Evolutionary conservation across 2,113 vertebrate genomes (phyloP).

Genomic region (Tragelaphus imberbis): DNA sequence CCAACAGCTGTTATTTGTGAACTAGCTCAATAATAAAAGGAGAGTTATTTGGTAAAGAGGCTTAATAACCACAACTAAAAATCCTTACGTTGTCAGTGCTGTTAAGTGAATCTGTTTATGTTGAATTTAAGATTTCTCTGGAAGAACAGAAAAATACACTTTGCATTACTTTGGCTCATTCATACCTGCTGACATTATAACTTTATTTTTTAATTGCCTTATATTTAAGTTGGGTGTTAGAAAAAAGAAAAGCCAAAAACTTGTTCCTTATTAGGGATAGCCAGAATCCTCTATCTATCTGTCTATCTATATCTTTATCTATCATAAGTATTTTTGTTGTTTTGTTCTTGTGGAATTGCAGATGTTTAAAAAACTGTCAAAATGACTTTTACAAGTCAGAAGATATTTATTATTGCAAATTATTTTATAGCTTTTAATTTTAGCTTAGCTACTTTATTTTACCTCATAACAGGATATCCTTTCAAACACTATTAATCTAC

Average conservation of each 20-base stretch:
- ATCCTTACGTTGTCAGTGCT: constrained; percentile 57
- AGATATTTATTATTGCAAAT: not conserved
- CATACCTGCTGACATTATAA: not conserved
- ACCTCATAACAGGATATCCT: not conserved
- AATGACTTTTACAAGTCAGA: not conserved
- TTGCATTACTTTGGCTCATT: constrained; percentile 41
- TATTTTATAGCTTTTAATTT: not conserved
- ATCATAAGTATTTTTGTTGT: not conserved
- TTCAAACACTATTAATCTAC: not conserved
- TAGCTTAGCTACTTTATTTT: not conserved
- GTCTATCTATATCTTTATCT: not conserved
- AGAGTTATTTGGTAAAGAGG: constrained; percentile 77
- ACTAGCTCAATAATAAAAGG: constrained; percentile 83
- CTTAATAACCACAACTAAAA: constrained; percentile 66
- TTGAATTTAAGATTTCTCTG: constrained; percentile 59
- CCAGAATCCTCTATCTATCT: not conserved
- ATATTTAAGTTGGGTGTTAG: not conserved
- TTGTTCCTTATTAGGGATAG: not conserved
- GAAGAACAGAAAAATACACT: constrained; percentile 35
- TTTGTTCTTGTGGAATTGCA: not conserved
- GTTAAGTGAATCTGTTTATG: constrained; percentile 63
- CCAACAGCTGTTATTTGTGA: constrained; percentile 88
- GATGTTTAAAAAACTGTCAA: not conserved
- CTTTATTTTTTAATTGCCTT: constrained; percentile 58
- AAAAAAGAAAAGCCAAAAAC: constrained; percentile 6